Percentiles rank a stretch among this genome's conserved stretches.
These are phyloP conservation scores for Artibeus jamaicensis DNA, from an alignment of 2,797 vertebrate genomes.

Conservation along the genomic window DNA sequence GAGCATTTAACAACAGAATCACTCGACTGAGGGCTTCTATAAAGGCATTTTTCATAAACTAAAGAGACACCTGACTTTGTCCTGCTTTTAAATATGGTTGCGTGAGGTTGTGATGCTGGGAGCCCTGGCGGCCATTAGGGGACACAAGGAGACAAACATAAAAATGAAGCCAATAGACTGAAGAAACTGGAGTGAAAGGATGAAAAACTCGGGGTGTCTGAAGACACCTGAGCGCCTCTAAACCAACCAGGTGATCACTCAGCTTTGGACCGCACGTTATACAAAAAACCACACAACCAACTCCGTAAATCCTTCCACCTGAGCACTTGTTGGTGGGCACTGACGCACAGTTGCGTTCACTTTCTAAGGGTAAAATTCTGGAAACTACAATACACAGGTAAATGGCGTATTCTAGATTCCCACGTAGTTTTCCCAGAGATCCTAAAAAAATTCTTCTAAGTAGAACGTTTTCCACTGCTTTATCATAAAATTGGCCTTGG, in stretches of 20 bases:
- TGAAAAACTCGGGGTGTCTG: neutral
- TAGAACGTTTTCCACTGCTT: neutral
- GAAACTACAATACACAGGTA: rapidly evolving
- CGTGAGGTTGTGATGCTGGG: neutral
- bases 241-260: rapidly evolving
- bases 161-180: rapidly evolving
- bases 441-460: neutral
- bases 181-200: neutral
- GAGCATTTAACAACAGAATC: neutral
- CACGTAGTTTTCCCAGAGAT: neutral
- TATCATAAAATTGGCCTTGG: no score
- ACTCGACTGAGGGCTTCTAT: rapidly evolving
- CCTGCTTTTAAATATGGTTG: neutral
- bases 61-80: neutral
- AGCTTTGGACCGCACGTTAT: rapidly evolving
- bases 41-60: neutral
- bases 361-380: neutral
- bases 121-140: neutral
- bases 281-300: no score
- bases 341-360: rapidly evolving
- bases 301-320: neutral
- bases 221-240: neutral
- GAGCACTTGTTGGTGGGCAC: neutral
- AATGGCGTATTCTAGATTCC: neutral
- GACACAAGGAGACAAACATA: rapidly evolving